phyloP scores from a whole-genome alignment of 1,140 invertebrate genomes.

The Leptinotarsa lineolata region DNA sequence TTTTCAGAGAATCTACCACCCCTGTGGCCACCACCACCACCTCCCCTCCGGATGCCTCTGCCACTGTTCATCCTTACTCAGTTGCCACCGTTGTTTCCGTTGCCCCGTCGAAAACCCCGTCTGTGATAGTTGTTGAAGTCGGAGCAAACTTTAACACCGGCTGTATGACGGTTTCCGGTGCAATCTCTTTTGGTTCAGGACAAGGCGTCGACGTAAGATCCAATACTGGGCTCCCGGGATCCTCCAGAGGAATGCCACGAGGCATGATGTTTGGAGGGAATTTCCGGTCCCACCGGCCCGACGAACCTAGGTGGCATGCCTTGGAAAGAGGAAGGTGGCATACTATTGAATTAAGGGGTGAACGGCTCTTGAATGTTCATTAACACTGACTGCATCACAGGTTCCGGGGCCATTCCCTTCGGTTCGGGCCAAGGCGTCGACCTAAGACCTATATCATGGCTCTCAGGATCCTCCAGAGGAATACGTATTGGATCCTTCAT shows the following conservation, averaged over 20 bases:
- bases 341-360: slow-evolving; percentile 43
- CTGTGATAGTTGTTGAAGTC: slow-evolving; percentile 44
- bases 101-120: slow-evolving; percentile 56
- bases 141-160: slow-evolving; percentile 49
- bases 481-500: too few relatives aligned
- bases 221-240: slow-evolving; percentile 47
- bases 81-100: slow-evolving; percentile 34
- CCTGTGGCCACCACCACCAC: slow-evolving; percentile 58
- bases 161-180: slow-evolving; percentile 44
- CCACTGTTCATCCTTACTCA: slow-evolving; percentile 37
- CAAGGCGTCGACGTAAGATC: slow-evolving; percentile 51
- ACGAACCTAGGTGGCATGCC: slow-evolving; percentile 56
- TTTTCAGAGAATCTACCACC: slow-evolving; percentile 71
- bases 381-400: slow-evolving; percentile 56
- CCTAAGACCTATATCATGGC: slow-evolving; percentile 74
- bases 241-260: slow-evolving; percentile 44
- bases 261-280: slow-evolving; percentile 53
- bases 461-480: slow-evolving; percentile 87
- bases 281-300: slow-evolving; percentile 41
- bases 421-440: slow-evolving; percentile 80
- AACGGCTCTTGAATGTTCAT: slow-evolving; percentile 54
- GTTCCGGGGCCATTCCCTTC: slow-evolving; percentile 63
- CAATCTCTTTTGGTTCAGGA: slow-evolving; percentile 38
- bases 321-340: slow-evolving; percentile 46
- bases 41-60: slow-evolving; percentile 57